Conservation (phyloP, 2,113 vertebrate genomes). For the Corynorhinus townsendii region DNA sequence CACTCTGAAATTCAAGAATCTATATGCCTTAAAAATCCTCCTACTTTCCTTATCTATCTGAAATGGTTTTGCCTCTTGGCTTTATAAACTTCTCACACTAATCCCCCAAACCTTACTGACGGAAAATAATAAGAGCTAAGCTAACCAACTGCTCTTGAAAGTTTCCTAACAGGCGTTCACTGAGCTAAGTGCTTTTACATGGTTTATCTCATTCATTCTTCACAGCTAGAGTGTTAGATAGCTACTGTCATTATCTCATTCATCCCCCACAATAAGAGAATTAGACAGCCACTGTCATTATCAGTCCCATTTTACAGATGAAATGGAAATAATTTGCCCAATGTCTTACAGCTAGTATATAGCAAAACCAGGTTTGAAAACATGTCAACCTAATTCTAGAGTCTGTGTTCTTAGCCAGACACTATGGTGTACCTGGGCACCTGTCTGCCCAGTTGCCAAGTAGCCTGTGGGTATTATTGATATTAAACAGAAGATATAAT, state of each 20-base stretch:
- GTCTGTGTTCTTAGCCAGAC: neutral
- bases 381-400: neutral
- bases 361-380: neutral
- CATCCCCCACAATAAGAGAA: neutral
- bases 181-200: neutral
- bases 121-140: slow-evolving; percentile 1
- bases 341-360: neutral
- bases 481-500: neutral
- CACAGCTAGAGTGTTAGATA: neutral
- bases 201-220: neutral
- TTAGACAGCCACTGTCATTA: neutral
- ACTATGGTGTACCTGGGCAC: neutral
- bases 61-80: neutral
- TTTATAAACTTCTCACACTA: slow-evolving; percentile 22
- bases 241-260: neutral
- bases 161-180: neutral
- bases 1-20: neutral
- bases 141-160: neutral
- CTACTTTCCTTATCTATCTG: neutral
- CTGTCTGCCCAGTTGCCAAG: neutral
- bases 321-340: neutral
- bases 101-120: neutral
- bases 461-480: neutral
- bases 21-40: neutral
- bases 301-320: neutral